Evolutionary conservation across 2,113 vertebrate genomes (phyloP).

Genomic region (Sylvietta virens): DNA sequence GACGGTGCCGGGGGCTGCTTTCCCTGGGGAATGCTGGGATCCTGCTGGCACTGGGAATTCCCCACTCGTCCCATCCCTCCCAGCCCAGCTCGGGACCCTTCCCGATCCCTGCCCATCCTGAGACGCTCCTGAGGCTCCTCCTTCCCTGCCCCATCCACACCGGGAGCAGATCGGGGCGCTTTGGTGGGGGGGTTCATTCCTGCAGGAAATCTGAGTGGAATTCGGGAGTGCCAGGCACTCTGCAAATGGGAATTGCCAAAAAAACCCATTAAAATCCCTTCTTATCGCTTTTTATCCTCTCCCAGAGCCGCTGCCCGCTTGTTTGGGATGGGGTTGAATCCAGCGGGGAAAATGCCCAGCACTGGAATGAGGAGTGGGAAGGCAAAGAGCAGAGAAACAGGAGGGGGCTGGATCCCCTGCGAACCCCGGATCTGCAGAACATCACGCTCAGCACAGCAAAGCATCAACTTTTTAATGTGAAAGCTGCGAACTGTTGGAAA

Average conservation of each 20-base stretch:
- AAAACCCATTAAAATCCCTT: accelerated
- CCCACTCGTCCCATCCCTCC: too few species aligned
- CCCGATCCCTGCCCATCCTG: neutral
- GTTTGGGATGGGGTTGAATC: neutral
- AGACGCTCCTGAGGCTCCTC: neutral
- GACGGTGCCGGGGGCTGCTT: neutral
- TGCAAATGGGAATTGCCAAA: too few species aligned
- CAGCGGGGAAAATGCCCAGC: neutral
- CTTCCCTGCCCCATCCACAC: accelerated
- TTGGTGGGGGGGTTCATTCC: accelerated
- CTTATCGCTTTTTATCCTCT: accelerated
- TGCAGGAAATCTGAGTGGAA: neutral
- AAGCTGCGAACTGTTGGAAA: neutral
- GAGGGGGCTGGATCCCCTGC: neutral
- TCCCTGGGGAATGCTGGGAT: neutral
- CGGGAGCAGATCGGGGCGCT: accelerated
- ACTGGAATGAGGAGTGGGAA: neutral
- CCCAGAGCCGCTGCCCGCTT: neutral
- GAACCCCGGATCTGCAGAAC: neutral
- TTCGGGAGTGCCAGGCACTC: neutral
- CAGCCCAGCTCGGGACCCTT: neutral
- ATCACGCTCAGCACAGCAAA: neutral
- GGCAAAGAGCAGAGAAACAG: neutral
- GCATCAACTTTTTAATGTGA: neutral
- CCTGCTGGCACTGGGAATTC: neutral